Conservation (phyloP, 2,797 vertebrate species). For the Cirrhinus mrigala region DNA sequence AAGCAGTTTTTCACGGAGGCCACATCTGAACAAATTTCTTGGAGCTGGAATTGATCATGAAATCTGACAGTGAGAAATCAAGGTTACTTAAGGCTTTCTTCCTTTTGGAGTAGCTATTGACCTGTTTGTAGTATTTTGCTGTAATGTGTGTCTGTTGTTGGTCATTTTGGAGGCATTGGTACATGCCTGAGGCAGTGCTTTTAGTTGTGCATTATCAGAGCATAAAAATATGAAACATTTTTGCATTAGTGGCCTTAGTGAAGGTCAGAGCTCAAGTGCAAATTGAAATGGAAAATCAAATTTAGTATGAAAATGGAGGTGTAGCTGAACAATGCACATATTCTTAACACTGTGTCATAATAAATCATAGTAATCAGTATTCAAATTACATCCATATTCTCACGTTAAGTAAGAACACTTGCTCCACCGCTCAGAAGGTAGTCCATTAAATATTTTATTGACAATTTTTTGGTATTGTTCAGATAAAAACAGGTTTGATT, state of each 20-base stretch:
- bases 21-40: slow-evolving; percentile 47
- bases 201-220: slow-evolving; percentile 1
- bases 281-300: background rate
- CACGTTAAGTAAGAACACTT: background rate
- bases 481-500: background rate
- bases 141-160: background rate
- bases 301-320: background rate
- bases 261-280: background rate
- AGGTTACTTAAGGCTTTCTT: background rate
- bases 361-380: slow-evolving; percentile 16
- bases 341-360: background rate
- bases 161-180: background rate
- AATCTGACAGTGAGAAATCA: slow-evolving; percentile 15
- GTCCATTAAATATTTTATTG: slow-evolving; percentile 2
- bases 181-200: background rate
- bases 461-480: background rate
- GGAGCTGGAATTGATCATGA: slow-evolving; percentile 26
- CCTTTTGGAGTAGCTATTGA: background rate
- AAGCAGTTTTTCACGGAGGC: slow-evolving; percentile 28
- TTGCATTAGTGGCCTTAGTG: slow-evolving; percentile 3
- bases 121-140: background rate
- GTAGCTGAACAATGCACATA: background rate
- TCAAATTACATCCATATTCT: background rate
- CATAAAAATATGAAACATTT: background rate
- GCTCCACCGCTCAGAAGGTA: background rate